Conservation (phyloP, 2,113 vertebrate genomes). For the Lepisosteus osseus region DNA sequence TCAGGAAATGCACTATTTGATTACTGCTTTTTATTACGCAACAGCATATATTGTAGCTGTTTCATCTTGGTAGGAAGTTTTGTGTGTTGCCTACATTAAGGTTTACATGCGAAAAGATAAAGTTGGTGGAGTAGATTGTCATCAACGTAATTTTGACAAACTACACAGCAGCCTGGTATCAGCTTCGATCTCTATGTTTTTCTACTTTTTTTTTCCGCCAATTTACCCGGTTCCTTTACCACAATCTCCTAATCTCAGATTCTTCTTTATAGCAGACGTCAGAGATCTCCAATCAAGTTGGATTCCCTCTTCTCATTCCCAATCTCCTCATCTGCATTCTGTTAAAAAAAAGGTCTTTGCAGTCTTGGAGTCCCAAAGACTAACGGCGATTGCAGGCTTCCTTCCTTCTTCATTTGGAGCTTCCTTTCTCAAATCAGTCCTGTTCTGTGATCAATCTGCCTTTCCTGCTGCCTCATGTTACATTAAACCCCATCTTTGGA, state of each 20-base stretch:
- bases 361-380: slow-evolving; percentile 28
- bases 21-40: slow-evolving; percentile 36
- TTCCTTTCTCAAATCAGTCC: slow-evolving; percentile 57
- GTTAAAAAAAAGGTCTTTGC: slow-evolving; percentile 30
- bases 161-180: slow-evolving; percentile 46
- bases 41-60: slow-evolving; percentile 52
- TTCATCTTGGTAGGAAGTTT: slow-evolving; percentile 50
- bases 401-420: slow-evolving; percentile 59
- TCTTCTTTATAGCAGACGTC: slow-evolving; percentile 52
- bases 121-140: slow-evolving; percentile 44
- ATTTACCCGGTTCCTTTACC: slow-evolving; percentile 19
- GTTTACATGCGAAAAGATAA: slow-evolving; percentile 7
- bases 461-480: slow-evolving; percentile 22
- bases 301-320: slow-evolving; percentile 44
- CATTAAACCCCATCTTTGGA: slow-evolving; percentile 5
- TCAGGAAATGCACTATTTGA: slow-evolving; percentile 25
- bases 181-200: slow-evolving; percentile 47
- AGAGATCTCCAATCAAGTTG: slow-evolving; percentile 58
- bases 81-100: slow-evolving; percentile 41
- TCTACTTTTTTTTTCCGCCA: slow-evolving; percentile 13
- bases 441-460: slow-evolving; percentile 25
- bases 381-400: slow-evolving; percentile 54
- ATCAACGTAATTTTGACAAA: slow-evolving; percentile 51
- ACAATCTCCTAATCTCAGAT: slow-evolving; percentile 34
- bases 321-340: slow-evolving; percentile 46